Conservation (phyloP, 2,888 invertebrate species). For the Drosophila bunnanda region DNA sequence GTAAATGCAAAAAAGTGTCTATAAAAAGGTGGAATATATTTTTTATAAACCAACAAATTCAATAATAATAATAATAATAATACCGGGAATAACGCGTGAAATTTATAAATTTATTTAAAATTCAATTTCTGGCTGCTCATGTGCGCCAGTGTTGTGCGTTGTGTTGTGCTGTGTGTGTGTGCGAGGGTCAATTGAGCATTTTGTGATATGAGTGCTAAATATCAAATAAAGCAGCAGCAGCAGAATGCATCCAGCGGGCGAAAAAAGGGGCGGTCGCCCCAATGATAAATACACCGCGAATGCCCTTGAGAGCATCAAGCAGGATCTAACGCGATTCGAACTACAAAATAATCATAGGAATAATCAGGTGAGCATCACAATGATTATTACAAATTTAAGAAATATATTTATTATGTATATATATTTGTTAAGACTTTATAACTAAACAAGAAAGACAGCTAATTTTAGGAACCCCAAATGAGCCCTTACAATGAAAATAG, state of each 20-base stretch:
- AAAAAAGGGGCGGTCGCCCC: conserved; percentile 85
- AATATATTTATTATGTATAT: too few species aligned
- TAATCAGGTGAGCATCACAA: conserved; percentile 78
- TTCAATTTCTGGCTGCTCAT: conserved; percentile 23
- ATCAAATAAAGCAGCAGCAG: conserved; percentile 69
- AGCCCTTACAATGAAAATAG: too few species aligned
- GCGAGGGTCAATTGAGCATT: conserved; percentile 41
- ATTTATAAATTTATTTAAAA: conserved; percentile 52
- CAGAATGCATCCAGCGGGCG: conserved; percentile 85
- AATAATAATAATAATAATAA: conserved; percentile 33
- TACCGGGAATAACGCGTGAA: conserved; percentile 14
- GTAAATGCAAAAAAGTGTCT: conserved; percentile 44
- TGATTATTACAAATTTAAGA: neutral
- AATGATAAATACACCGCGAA: conserved; percentile 85
- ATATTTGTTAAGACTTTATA: too few species aligned
- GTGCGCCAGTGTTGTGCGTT: conserved; percentile 32
- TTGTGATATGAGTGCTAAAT: conserved; percentile 85
- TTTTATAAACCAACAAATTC: conserved; percentile 33
- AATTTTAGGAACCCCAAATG: too few species aligned
- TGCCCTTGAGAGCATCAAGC: conserved; percentile 85
- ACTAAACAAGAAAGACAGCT: too few species aligned
- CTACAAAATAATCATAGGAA: conserved; percentile 85
- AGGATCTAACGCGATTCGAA: conserved; percentile 85
- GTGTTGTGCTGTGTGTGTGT: conserved; percentile 25
- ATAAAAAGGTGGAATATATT: conserved; percentile 6